A percentile compares a stretch with the other conserved stretches of the same genome.
These are phyloP conservation scores for Dermatemys mawii DNA, from an alignment of 2,113 vertebrate genomes.

Conservation along the genomic window DNA sequence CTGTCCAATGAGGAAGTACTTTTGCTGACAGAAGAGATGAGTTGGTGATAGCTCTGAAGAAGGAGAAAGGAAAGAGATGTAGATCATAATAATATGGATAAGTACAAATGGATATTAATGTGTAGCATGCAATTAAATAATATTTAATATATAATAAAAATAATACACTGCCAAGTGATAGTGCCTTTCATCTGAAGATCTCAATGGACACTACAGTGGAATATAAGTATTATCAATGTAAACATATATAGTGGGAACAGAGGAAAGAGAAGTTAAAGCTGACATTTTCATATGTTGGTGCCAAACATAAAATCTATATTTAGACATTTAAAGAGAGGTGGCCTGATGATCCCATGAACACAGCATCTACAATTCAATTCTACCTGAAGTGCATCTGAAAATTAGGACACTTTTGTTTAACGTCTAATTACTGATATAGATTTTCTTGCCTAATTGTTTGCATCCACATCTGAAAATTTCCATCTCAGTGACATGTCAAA, in stretches of 20 bases:
- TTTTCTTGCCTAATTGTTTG: not conserved
- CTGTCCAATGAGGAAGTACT: not conserved
- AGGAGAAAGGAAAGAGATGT: not conserved
- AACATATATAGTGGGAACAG: not conserved
- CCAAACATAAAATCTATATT: not conserved
- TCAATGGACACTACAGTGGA: not conserved
- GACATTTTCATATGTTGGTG: not conserved
- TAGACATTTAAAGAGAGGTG: not conserved
- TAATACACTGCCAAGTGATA: not conserved
- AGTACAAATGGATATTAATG: not conserved
- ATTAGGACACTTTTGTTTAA: not conserved
- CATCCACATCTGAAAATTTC: not conserved
- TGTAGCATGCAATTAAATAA: not conserved
- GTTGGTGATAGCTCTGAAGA: not conserved
- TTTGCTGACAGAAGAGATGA: not conserved
- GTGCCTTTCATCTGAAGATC: not conserved
- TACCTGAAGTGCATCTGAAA: not conserved
- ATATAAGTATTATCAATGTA: not conserved
- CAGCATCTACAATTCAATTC: not conserved
- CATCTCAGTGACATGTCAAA: not conserved
- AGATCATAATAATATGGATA: not conserved
- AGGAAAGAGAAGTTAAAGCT: not conserved
- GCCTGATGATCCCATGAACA: not conserved
- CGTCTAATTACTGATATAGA: not conserved
- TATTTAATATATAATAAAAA: not conserved